Evolutionary conservation across 2,797 vertebrate genomes (phyloP).

Genomic region (Lepilemur ruficaudatus): DNA sequence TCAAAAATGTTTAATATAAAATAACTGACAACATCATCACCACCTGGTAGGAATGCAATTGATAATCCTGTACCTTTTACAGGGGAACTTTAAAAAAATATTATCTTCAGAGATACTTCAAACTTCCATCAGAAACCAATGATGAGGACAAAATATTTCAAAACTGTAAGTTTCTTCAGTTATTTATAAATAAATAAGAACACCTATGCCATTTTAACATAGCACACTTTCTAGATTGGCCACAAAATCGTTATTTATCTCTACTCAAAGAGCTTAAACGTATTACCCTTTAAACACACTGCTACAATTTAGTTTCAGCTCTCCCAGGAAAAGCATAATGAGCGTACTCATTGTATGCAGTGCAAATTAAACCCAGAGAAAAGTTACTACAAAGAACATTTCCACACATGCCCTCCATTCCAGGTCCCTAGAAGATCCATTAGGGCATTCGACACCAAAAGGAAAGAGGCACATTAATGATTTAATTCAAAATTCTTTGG

Average conservation of each 20-base stretch:
- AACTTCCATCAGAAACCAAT: background rate
- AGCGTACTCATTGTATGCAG: background rate
- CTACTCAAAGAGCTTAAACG: slow-evolving; percentile 27
- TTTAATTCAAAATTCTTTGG: slow-evolving; percentile 22
- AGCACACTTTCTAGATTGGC: background rate
- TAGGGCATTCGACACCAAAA: background rate
- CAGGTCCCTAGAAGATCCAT: background rate
- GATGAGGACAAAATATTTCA: background rate
- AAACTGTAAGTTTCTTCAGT: background rate
- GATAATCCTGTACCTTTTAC: background rate
- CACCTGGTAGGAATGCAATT: background rate
- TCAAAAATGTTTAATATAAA: background rate
- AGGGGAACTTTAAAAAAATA: background rate
- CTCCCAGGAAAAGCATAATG: slow-evolving; percentile 35
- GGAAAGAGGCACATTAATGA: background rate
- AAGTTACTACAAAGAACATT: slow-evolving; percentile 24
- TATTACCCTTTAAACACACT: slow-evolving; percentile 21
- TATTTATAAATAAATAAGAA: background rate
- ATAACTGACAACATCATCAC: background rate
- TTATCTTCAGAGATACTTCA: background rate
- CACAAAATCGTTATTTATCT: slow-evolving; percentile 36
- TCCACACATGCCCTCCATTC: background rate
- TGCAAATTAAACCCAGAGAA: slow-evolving; percentile 42
- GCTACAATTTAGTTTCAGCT: slow-evolving; percentile 29
- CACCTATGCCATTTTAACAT: background rate